These are phyloP conservation scores for Pygocentrus nattereri DNA, from an alignment of 2,797 vertebrate species.

Conservation along the genomic window DNA sequence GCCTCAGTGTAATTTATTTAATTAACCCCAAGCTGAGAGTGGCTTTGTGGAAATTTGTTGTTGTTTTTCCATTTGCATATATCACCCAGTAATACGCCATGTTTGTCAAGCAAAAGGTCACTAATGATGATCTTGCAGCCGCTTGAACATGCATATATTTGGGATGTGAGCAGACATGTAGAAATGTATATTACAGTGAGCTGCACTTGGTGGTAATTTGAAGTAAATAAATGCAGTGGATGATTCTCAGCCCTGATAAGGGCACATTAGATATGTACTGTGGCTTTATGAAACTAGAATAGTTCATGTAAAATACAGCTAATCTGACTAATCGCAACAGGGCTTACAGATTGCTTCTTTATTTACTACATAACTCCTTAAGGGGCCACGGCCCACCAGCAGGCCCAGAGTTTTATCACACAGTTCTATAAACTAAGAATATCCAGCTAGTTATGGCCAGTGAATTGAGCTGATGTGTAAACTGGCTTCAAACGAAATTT, in stretches of 20 bases:
- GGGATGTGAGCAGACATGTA: constrained; percentile 50
- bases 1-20: constrained; percentile 78
- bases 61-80: constrained; percentile 54
- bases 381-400: no score
- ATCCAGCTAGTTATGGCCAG: no score
- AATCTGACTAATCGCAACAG: not conserved
- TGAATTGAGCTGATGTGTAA: no score
- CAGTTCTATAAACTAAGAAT: no score
- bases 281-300: not conserved
- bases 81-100: constrained; percentile 60
- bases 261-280: not conserved
- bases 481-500: no score
- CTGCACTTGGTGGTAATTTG: not conserved
- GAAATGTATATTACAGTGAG: constrained; percentile 18
- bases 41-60: constrained; percentile 43
- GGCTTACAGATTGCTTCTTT: not conserved
- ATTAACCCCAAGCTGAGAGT: constrained; percentile 70
- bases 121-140: constrained; percentile 61
- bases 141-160: constrained; percentile 57
- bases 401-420: no score
- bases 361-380: no score
- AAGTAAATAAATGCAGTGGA: not conserved
- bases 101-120: constrained; percentile 67
- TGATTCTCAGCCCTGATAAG: not conserved
- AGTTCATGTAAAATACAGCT: not conserved